Evolutionary conservation across 2,888 invertebrate species (phyloP).

Genomic region (Hymenopus coronatus): DNA sequence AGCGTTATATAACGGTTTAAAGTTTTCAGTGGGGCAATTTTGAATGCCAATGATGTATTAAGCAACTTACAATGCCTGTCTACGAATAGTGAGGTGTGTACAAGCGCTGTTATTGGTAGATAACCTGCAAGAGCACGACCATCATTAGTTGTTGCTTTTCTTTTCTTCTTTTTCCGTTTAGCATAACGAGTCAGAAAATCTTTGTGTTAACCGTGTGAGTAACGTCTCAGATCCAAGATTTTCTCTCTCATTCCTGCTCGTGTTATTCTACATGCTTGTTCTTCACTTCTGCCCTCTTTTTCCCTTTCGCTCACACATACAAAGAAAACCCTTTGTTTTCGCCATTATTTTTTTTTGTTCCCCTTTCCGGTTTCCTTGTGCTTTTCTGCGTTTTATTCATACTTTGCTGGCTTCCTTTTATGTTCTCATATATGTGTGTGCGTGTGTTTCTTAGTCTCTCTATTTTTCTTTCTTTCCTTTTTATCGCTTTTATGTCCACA

Average conservation of each 20-base stretch:
- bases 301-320: background rate
- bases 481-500: background rate
- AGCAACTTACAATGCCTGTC: too few species aligned
- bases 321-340: background rate
- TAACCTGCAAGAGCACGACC: background rate
- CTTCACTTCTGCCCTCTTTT: background rate
- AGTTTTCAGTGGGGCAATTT: too few species aligned
- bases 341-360: background rate
- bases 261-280: background rate
- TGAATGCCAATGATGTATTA: too few species aligned
- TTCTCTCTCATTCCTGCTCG: background rate
- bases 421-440: background rate
- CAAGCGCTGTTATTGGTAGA: background rate
- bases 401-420: background rate
- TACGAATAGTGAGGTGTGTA: background rate
- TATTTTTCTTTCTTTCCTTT: background rate
- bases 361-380: constrained; percentile 4
- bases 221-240: background rate
- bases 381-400: constrained; percentile 1
- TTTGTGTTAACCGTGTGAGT: background rate
- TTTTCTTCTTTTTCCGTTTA: background rate
- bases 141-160: background rate
- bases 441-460: background rate
- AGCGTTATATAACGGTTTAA: too few species aligned
- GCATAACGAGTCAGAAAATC: background rate